Evolutionary conservation across 2,888 invertebrate genomes (phyloP).

Genomic region (Eueremaeus valkanovi): DNA sequence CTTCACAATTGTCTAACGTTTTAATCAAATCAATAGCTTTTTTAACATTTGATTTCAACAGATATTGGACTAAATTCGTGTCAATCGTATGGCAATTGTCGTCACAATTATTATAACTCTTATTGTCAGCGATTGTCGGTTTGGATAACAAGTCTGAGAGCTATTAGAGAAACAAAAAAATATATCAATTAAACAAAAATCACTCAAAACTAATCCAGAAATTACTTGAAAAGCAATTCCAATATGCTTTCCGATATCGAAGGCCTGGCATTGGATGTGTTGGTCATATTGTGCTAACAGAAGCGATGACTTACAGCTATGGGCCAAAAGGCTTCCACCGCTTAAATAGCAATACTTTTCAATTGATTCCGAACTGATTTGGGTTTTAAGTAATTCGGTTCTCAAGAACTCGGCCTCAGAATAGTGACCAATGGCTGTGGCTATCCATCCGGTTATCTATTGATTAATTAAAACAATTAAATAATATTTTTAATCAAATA

Average conservation of each 20-base stretch:
- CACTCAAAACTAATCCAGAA: not conserved
- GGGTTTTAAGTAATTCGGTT: not conserved
- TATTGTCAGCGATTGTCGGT: not conserved
- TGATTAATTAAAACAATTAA: not conserved
- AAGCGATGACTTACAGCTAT: not conserved
- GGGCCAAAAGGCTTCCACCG: not conserved
- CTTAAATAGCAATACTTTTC: not conserved
- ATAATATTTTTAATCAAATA: not conserved
- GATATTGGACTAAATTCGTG: not conserved
- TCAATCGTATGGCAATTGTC: not conserved
- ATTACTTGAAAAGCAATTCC: slow-evolving; percentile 29
- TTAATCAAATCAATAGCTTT: slow-evolving; percentile 15
- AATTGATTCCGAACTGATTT: not conserved
- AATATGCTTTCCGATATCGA: slow-evolving; percentile 15
- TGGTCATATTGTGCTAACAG: not conserved
- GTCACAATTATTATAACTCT: not conserved
- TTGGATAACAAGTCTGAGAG: not conserved
- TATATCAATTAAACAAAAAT: not conserved
- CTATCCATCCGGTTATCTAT: slow-evolving; percentile 17
- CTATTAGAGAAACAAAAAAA: not conserved
- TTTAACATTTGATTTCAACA: slow-evolving; percentile 4
- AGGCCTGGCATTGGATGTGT: not conserved
- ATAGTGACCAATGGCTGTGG: not conserved
- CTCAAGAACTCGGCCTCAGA: slow-evolving; percentile 11
- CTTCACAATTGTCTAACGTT: not conserved